phyloP scores from a whole-genome alignment of 1,140 invertebrate genomes.

The Hestina assimilis region DNA sequence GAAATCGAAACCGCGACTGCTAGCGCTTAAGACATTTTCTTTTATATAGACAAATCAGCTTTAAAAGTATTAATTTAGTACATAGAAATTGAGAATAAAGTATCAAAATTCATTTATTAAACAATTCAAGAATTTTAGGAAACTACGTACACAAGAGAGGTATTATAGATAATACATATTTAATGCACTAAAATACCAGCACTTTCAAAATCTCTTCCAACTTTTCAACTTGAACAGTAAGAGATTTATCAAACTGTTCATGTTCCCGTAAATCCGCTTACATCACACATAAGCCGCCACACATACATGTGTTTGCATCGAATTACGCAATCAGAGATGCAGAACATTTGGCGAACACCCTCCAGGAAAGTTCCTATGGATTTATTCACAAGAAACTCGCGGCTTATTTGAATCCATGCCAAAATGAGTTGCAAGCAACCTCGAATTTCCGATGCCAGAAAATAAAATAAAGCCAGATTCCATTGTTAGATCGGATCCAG shows the following conservation, averaged over 20 bases:
- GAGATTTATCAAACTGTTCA: conserved; percentile 10
- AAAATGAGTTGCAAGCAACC: conserved; percentile 30
- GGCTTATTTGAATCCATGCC: conserved; percentile 42
- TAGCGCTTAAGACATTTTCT: too few species aligned
- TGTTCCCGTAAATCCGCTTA: conserved; percentile 12
- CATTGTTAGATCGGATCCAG: conserved; percentile 33
- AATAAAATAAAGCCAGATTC: conserved; percentile 32
- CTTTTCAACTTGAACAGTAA: conserved; percentile 11
- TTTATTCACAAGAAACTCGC: conserved; percentile 37
- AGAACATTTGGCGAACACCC: conserved; percentile 31
- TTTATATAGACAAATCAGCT: too few species aligned
- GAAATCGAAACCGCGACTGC: too few species aligned
- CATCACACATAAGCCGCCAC: conserved; percentile 2
- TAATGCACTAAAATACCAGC: neutral
- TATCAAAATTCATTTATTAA: neutral
- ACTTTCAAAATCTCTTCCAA: conserved; percentile 1
- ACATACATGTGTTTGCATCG: conserved; percentile 23
- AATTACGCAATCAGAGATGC: conserved; percentile 35
- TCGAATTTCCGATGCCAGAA: conserved; percentile 27
- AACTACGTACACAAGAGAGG: neutral
- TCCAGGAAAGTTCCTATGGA: conserved; percentile 26
- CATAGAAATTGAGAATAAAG: neutral
- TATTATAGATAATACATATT: neutral
- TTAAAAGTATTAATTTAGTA: too few species aligned
- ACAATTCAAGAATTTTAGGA: neutral